Base-by-base conservation (phyloP, 2,113 vertebrate species). In the Pollimyrus isidori region DNA sequence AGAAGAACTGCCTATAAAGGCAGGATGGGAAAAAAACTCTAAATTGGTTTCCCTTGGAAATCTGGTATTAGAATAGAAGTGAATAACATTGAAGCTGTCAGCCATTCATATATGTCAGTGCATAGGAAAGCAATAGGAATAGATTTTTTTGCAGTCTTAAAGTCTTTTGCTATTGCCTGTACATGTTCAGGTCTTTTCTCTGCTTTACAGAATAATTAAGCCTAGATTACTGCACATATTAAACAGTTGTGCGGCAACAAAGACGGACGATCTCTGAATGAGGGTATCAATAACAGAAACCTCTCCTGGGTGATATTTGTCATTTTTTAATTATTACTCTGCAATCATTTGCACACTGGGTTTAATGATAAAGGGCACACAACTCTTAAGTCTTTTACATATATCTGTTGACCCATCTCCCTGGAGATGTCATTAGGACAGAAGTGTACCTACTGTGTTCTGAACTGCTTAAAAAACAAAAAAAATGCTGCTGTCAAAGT, bases 391-490 rank as follows among this genome's bases (percentile, higher is more conserved):
- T n/a, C 76, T 30, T 86, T 56, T 86, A 90, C 87, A 87, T 87
- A 53, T 88, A 26, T 87, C 62, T 82, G 52, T 86, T 88, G 89
- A 89, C 86, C 89, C 89, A 39, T 80, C 52, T 91, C 89, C 89
- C 90, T 48, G 49, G 89, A 90, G 89, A 73, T 87, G 69, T 90
- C 90, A 91, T 91, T 91, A 90, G 86, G 69, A 87, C 86, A 87
- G 65, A 46, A 45, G 30, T 45, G 73, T 87, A 87, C 89, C 65
- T 83, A 53, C 91, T 89, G 91, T 76, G 42, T 88, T 87, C 73
- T 46, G 53, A 88, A 73, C 65, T 86, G 87, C 90, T 46, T 80
- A 80, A 88, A 84, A 65, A 42, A 39, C 4, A 42, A 69, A 21
- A 56, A 86, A 65, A 46, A 49, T n/a, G 21, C 52, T 90, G 85